These are phyloP conservation scores for Vulpes vulpes DNA, from an alignment of 2,113 vertebrate genomes.

Conservation along the genomic window DNA sequence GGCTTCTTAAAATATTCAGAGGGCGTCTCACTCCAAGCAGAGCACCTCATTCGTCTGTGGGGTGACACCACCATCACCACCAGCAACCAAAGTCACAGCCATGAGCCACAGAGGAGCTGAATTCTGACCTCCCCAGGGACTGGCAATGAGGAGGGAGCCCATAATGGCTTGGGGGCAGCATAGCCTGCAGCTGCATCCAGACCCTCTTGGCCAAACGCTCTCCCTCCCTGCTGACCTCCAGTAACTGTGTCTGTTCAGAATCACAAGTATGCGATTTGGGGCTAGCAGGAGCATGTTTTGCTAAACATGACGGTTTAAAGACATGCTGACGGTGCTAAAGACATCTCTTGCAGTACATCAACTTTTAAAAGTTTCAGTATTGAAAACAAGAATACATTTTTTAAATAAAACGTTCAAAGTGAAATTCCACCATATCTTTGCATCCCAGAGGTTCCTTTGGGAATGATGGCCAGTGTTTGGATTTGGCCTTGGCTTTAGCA, in stretches of 20 bases:
- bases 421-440: not conserved
- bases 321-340: not conserved
- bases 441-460: not conserved
- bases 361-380: not conserved
- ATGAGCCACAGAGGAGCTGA: not conserved
- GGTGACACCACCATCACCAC: too few relatives aligned
- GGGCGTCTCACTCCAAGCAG: not conserved
- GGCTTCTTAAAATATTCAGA: not conserved
- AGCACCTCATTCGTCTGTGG: not conserved
- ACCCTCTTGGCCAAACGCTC: not conserved
- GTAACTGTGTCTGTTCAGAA: not conserved
- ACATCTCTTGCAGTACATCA: not conserved
- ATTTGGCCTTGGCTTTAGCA: not conserved
- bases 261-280: not conserved
- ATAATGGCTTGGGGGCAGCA: not conserved
- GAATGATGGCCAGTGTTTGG: not conserved
- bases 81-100: fast-evolving
- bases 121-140: not conserved
- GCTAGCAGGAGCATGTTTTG: not conserved
- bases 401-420: not conserved
- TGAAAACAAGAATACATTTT: not conserved
- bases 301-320: not conserved
- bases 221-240: not conserved
- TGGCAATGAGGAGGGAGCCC: not conserved
- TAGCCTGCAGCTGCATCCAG: not conserved